Evolutionary conservation across 2,888 invertebrate genomes (phyloP).

Genomic region (Dicyrtoma fusca): DNA sequence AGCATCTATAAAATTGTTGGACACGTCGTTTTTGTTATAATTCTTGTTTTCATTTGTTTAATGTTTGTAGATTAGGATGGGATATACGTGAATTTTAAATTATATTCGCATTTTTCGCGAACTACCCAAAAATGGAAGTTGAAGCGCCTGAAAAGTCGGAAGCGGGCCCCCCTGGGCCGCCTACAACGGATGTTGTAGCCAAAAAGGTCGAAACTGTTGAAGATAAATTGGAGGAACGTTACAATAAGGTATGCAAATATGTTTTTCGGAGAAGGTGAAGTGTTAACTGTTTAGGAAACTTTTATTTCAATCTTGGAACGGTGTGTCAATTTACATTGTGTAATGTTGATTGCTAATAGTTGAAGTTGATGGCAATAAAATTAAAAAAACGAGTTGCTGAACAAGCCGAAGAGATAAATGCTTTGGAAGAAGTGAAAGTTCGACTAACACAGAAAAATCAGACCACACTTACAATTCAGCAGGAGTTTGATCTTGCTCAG

Average conservation of each 20-base stretch:
- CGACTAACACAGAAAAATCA: slow-evolving; percentile 44
- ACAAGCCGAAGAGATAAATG: slow-evolving; percentile 51
- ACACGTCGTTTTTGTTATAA: too few relatives aligned
- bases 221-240: slow-evolving; percentile 48
- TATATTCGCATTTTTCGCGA: not conserved
- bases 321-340: not conserved
- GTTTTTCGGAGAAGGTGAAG: not conserved
- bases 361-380: slow-evolving; percentile 51
- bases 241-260: slow-evolving; percentile 39
- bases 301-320: not conserved
- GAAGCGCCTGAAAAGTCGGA: not conserved
- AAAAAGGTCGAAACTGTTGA: slow-evolving; percentile 23
- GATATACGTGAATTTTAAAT: too few relatives aligned
- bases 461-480: slow-evolving; percentile 52
- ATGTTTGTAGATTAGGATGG: too few relatives aligned
- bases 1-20: too few relatives aligned
- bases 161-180: not conserved
- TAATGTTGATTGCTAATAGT: slow-evolving; percentile 31
- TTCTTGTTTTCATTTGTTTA: too few relatives aligned
- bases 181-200: not conserved
- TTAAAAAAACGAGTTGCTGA: slow-evolving; percentile 50
- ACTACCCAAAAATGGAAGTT: not conserved
- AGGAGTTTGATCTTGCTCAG: slow-evolving; percentile 54
- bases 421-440: slow-evolving; percentile 45
- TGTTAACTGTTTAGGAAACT: not conserved